A percentile compares a stretch with the other conserved stretches of the same genome.
These are phyloP conservation scores for Criorhina ranunculi DNA, from an alignment of 2,888 invertebrate species.

Conservation along the genomic window DNA sequence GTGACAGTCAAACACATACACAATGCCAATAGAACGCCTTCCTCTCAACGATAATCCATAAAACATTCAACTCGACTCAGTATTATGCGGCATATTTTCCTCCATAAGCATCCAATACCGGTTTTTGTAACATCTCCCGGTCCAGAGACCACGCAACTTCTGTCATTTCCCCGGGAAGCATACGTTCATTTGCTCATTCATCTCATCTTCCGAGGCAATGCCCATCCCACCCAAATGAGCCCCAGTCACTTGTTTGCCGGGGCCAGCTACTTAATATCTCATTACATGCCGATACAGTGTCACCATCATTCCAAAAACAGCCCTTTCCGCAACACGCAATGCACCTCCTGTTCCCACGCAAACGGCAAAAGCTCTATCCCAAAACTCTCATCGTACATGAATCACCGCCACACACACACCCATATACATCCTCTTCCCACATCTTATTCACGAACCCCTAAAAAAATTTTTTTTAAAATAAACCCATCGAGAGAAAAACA, in stretches of 20 bases:
- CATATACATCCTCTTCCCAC: conserved; percentile 17
- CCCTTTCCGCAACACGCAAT: conserved; percentile 50
- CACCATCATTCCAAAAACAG: conserved; percentile 25
- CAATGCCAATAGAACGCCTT: no score
- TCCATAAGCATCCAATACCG: no score
- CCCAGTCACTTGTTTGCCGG: neutral
- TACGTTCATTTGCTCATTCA: neutral
- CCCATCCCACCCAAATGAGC: neutral
- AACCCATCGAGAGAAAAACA: neutral
- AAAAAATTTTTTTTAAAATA: conserved; percentile 7
- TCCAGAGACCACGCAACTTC: neutral
- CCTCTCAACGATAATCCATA: no score
- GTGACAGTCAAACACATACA: no score
- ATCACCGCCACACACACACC: conserved; percentile 30
- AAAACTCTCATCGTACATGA: conserved; percentile 22
- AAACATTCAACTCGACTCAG: no score
- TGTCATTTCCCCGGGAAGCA: conserved; percentile 18
- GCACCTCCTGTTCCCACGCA: conserved; percentile 55
- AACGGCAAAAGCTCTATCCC: conserved; percentile 16
- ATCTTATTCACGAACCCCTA: conserved; percentile 25
- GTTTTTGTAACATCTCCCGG: neutral
- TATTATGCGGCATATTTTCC: neutral
- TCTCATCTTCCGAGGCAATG: conserved; percentile 3
- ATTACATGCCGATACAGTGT: conserved; percentile 57
- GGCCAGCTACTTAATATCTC: conserved; percentile 45